These are phyloP conservation scores for Bursaphelenchus okinawaensis DNA, from an alignment of 2,888 invertebrate species.

Conservation along the genomic window DNA sequence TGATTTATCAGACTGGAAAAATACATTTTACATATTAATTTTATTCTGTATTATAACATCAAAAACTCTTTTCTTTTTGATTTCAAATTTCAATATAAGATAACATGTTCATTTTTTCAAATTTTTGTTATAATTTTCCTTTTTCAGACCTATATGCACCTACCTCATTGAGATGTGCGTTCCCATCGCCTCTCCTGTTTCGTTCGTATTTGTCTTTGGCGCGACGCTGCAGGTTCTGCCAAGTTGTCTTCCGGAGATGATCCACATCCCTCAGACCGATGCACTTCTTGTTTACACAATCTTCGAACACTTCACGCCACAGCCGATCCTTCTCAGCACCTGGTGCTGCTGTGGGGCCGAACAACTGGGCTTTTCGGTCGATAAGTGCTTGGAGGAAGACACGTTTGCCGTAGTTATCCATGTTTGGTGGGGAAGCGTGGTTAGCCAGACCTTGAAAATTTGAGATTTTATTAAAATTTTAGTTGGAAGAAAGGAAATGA, in stretches of 20 bases:
- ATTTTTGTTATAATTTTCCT: background rate
- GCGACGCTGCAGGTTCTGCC: conserved; percentile 9
- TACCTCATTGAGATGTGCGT: background rate
- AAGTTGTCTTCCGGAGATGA: conserved; percentile 7
- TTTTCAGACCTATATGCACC: background rate
- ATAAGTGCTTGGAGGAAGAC: background rate
- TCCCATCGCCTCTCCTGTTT: background rate
- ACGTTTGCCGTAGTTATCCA: background rate
- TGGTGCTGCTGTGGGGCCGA: background rate
- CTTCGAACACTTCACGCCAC: background rate
- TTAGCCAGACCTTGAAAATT: too few relatives aligned
- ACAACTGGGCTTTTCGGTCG: background rate
- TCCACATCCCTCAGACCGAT: conserved; percentile 10
- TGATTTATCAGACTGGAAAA: too few relatives aligned
- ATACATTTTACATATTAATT: too few relatives aligned
- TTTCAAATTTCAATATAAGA: too few relatives aligned
- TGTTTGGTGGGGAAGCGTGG: background rate
- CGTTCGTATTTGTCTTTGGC: conserved; percentile 12
- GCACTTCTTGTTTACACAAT: conserved; percentile 3
- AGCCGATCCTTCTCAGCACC: conserved; percentile 2
- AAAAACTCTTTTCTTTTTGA: too few relatives aligned
- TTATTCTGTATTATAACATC: too few relatives aligned
- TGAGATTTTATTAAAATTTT: too few relatives aligned
- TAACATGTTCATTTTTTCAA: too few relatives aligned
- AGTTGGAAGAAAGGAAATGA: too few relatives aligned